Conservation (phyloP, 2,113 vertebrate genomes). For the Amphilophus citrinellus region DNA sequence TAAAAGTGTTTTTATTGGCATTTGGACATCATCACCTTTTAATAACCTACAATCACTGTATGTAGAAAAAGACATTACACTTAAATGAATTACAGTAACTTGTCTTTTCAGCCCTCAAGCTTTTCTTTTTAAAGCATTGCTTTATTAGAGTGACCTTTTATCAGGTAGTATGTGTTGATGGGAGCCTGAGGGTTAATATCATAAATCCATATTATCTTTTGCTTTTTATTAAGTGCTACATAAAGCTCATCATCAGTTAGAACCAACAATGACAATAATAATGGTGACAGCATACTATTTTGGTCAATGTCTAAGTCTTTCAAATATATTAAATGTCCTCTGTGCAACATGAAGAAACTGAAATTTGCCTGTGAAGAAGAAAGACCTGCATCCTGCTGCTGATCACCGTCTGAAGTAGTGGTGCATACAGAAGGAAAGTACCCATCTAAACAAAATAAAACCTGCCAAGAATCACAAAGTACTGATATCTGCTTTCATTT, state of each 20-base stretch:
- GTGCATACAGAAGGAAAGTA: slow-evolving; percentile 1
- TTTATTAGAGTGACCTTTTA: background rate
- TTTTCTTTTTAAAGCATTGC: background rate
- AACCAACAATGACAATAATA: background rate
- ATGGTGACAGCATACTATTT: background rate
- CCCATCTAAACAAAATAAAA: background rate
- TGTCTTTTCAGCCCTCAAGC: background rate
- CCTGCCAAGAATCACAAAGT: background rate
- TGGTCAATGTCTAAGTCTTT: background rate
- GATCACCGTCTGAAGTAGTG: background rate
- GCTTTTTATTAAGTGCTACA: background rate
- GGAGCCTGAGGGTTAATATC: background rate
- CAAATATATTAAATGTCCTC: background rate
- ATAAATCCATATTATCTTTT: background rate
- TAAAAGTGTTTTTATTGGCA: background rate
- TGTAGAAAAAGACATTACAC: background rate
- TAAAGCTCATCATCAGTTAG: background rate
- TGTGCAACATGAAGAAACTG: background rate
- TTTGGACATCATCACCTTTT: background rate
- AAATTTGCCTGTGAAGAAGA: slow-evolving; percentile 3
- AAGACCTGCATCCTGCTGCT: background rate
- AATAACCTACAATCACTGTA: background rate
- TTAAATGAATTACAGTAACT: background rate
- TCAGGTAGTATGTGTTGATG: background rate
- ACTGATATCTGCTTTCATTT: slow-evolving; percentile 9